A percentile compares a stretch with the other conserved stretches of the same genome.
Evolutionary conservation across 2,888 invertebrate species (phyloP).

Genomic region (Pasiphila rectangulata): DNA sequence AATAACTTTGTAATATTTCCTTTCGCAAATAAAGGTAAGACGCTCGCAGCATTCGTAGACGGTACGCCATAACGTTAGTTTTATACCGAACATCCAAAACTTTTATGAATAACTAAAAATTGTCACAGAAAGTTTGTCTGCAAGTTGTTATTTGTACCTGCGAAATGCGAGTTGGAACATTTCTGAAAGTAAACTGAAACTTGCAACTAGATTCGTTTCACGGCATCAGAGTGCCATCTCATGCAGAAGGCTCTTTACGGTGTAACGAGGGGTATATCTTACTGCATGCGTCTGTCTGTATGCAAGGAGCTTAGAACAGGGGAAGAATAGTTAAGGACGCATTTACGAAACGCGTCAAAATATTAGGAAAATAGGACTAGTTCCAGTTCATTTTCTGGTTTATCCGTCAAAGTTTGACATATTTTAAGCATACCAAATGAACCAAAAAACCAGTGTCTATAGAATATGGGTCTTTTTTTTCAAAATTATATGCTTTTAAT

Average conservation of each 20-base stretch:
- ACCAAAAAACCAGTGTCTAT: too few species aligned
- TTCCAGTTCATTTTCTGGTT: too few species aligned
- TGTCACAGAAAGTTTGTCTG: conserved; percentile 4
- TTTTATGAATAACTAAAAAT: conserved; percentile 8
- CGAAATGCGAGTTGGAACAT: conserved; percentile 4
- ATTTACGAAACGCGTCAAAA: too few species aligned
- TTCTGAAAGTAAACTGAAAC: conserved; percentile 11
- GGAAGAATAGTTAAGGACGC: too few species aligned
- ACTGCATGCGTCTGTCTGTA: background rate
- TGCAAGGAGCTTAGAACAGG: too few species aligned
- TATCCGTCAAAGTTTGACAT: too few species aligned
- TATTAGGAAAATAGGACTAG: too few species aligned
- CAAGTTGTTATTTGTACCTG: conserved; percentile 6
- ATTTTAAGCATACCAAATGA: too few species aligned
- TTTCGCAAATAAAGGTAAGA: background rate
- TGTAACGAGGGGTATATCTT: conserved; percentile 7
- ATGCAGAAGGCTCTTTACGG: conserved; percentile 4
- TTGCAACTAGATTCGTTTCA: conserved; percentile 15
- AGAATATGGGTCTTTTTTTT: too few species aligned
- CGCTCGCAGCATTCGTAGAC: background rate
- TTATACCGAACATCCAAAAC: conserved; percentile 2
- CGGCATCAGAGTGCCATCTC: conserved; percentile 8
- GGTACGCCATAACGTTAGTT: background rate
- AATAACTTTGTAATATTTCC: too few species aligned
- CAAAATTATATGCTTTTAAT: too few species aligned